Evolutionary conservation across 2,888 invertebrate species (phyloP).

Genomic region (Epirrita christyi): DNA sequence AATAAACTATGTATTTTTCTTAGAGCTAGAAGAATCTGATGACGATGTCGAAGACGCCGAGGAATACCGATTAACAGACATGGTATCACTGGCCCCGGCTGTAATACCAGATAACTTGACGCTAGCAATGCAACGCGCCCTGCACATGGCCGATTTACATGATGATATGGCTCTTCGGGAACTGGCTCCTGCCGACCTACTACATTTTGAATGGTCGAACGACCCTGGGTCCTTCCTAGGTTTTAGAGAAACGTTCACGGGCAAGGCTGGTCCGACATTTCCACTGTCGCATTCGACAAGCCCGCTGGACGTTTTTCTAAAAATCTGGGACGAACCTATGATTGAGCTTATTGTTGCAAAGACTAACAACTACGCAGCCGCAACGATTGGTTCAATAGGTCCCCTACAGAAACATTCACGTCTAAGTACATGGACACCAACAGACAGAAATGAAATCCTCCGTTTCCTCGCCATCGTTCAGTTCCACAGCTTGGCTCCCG

Average conservation of each 20-base stretch:
- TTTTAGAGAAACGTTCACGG: background rate
- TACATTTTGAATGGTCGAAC: background rate
- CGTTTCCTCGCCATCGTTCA: background rate
- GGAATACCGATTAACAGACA: no score
- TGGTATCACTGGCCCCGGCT: no score
- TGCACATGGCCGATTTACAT: no score
- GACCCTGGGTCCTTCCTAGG: background rate
- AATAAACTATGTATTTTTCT: no score
- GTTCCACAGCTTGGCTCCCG: background rate
- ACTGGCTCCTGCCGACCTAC: no score
- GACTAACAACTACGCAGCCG: background rate
- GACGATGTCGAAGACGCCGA: no score
- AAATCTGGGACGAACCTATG: background rate
- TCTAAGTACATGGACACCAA: background rate
- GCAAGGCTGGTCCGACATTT: conserved; percentile 3
- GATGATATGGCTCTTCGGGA: no score
- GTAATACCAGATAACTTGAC: no score
- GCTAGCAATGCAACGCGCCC: no score
- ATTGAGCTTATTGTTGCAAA: background rate
- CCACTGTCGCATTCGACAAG: background rate
- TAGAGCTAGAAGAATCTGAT: no score
- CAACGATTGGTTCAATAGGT: background rate
- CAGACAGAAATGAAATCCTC: background rate
- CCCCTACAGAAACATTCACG: background rate
- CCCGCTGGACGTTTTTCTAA: conserved; percentile 1